Conservation (phyloP, 64 coral and sea anemone genomes). For the Pachyseris speciosa region DNA sequence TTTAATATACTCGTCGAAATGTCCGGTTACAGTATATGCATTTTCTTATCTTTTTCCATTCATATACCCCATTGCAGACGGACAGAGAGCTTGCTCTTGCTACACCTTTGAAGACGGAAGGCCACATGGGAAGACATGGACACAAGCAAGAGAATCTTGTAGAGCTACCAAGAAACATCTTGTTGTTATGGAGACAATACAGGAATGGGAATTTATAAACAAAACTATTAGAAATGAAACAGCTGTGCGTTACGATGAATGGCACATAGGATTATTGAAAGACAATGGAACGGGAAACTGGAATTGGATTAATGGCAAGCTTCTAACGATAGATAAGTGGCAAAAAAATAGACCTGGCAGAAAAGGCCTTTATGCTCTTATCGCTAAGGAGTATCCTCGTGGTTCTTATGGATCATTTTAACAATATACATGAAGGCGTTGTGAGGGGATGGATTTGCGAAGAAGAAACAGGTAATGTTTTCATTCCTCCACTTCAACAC, state of each 20-base stretch:
- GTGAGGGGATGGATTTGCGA: not conserved
- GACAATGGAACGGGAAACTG: not conserved
- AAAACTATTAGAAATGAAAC: not conserved
- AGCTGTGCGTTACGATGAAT: not conserved
- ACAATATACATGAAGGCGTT: too few relatives aligned
- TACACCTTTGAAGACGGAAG: not conserved
- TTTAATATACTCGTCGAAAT: too few relatives aligned
- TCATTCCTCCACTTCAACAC: too few relatives aligned
- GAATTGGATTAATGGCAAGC: constrained; percentile 4
- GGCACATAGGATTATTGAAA: not conserved
- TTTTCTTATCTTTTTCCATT: too few relatives aligned
- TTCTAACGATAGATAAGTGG: not conserved
- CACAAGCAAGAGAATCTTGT: not conserved
- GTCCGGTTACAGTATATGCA: too few relatives aligned
- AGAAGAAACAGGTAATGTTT: constrained; percentile 30
- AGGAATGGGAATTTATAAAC: not conserved
- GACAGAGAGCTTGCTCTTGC: not conserved
- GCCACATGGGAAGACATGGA: not conserved
- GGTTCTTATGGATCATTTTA: not conserved
- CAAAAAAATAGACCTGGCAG: not conserved
- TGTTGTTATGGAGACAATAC: not conserved
- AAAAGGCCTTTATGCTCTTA: not conserved
- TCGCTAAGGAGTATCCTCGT: not conserved
- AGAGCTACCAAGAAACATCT: not conserved
- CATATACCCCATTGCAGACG: too few relatives aligned